Percentiles rank a stretch among this genome's conserved stretches.
Evolutionary conservation across 2,113 vertebrate species (phyloP).

Genomic region (Ibidorhyncha struthersii): DNA sequence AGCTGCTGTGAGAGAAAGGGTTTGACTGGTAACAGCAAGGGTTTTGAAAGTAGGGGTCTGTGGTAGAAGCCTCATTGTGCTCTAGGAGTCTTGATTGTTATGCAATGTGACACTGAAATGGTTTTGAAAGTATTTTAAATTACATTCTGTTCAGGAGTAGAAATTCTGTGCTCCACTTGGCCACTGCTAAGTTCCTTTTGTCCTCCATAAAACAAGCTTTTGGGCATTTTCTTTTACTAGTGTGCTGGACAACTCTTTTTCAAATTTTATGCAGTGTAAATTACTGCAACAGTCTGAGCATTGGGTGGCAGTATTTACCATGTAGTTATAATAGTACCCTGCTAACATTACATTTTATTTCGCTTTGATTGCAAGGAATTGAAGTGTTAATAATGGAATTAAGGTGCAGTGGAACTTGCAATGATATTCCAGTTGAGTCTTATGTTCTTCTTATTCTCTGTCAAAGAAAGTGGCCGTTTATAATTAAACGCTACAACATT

Average conservation of each 20-base stretch:
- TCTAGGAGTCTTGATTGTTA: background rate
- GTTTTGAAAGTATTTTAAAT: background rate
- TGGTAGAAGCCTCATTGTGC: background rate
- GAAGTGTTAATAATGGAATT: background rate
- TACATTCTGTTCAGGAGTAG: background rate
- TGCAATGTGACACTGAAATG: background rate
- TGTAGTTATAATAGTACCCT: background rate
- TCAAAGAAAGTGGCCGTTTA: background rate
- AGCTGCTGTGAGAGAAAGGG: background rate
- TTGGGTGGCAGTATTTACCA: slow-evolving; percentile 16
- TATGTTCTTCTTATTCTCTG: background rate
- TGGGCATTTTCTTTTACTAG: background rate
- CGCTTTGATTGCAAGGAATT: background rate
- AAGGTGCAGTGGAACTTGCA: background rate
- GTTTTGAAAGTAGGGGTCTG: background rate
- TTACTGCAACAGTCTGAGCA: background rate
- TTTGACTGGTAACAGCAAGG: background rate
- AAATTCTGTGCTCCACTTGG: background rate
- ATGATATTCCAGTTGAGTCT: background rate
- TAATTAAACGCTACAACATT: background rate
- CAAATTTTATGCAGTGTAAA: background rate
- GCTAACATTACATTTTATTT: background rate
- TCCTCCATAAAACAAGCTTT: background rate
- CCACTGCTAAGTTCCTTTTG: background rate
- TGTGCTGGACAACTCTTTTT: background rate